phyloP scores from a whole-genome alignment of 2,113 vertebrate species.

The Turdus rufiventris region DNA sequence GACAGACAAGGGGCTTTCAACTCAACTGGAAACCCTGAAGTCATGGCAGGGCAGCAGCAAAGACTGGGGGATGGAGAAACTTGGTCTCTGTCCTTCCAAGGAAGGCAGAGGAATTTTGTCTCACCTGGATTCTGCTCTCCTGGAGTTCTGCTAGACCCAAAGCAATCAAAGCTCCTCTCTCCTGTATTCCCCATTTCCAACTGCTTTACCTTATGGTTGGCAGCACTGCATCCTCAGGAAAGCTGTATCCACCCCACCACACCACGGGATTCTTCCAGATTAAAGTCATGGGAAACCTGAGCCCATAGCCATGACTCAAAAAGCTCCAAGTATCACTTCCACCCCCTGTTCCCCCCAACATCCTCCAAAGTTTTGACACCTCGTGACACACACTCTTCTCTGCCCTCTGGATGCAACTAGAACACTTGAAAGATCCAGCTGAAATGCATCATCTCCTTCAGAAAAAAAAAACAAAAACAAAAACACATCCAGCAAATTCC shows the following conservation, averaged over 20 bases:
- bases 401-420: not conserved
- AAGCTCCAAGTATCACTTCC: not conserved
- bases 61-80: not conserved
- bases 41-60: not conserved
- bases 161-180: not conserved
- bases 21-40: not conserved
- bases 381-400: not conserved
- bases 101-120: not conserved
- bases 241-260: not conserved
- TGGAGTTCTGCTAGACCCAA: not conserved
- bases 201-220: not conserved
- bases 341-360: not conserved
- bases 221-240: not conserved
- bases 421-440: not conserved
- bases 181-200: not conserved
- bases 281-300: not conserved
- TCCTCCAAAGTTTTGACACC: not conserved
- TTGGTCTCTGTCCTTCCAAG: not conserved
- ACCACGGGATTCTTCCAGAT: not conserved
- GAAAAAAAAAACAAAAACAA: no score
- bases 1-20: not conserved
- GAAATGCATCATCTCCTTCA: not conserved
- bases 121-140: not conserved
- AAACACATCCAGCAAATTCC: not conserved
- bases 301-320: not conserved